These are phyloP conservation scores for Rhinoraja longicauda DNA, from an alignment of 2,797 vertebrate genomes.

Conservation along the genomic window DNA sequence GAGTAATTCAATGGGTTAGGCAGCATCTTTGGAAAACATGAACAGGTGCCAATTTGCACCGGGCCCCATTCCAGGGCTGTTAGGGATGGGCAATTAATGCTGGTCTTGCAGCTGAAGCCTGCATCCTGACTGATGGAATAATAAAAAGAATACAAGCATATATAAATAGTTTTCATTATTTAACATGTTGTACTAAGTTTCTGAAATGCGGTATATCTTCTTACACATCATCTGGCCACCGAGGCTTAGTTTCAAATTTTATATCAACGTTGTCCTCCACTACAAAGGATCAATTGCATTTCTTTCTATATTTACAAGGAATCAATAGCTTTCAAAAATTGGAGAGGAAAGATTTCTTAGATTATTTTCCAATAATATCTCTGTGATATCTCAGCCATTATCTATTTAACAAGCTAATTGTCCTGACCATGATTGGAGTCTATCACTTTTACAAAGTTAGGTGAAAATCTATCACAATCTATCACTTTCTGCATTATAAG, in stretches of 20 bases:
- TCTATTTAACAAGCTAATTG: neutral
- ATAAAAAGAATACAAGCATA: too few species aligned
- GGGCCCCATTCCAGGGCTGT: too few species aligned
- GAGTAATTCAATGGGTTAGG: too few species aligned
- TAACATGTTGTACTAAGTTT: neutral
- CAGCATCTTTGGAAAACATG: too few species aligned
- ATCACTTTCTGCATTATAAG: neutral
- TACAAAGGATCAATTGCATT: neutral
- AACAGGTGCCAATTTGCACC: too few species aligned
- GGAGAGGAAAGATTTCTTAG: neutral
- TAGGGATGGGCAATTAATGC: too few species aligned
- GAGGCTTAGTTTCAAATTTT: neutral
- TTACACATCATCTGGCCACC: neutral
- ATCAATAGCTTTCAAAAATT: neutral
- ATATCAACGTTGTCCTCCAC: neutral
- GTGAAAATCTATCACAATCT: neutral
- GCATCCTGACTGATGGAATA: too few species aligned
- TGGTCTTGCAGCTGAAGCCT: too few species aligned
- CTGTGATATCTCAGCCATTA: neutral
- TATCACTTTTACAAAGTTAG: neutral
- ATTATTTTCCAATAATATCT: neutral
- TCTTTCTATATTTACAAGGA: neutral
- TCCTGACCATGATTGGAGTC: neutral
- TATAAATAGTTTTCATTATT: neutral
- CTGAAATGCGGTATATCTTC: neutral